Evolutionary conservation across 1,140 invertebrate species (phyloP).

Genomic region (Drusus annulatus): DNA sequence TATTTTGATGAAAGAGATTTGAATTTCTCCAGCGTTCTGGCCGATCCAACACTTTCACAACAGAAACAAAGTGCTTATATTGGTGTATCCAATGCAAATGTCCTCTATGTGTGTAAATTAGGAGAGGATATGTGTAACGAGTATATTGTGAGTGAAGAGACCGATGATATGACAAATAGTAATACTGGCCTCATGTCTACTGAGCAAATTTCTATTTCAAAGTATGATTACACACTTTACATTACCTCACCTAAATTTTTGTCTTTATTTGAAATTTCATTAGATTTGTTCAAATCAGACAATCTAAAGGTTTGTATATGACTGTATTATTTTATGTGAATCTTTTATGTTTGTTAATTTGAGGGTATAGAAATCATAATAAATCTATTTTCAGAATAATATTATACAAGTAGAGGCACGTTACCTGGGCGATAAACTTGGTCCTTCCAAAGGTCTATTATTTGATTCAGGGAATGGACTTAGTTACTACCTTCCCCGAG

Average conservation of each 20-base stretch:
- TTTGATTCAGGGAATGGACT: conserved; percentile 60
- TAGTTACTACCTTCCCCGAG: conserved; percentile 62
- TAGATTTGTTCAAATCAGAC: conserved; percentile 33
- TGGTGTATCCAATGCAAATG: conserved; percentile 48
- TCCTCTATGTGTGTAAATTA: conserved; percentile 42
- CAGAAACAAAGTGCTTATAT: conserved; percentile 42
- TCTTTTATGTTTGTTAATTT: background rate
- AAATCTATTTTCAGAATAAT: conserved; percentile 35
- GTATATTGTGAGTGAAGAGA: conserved; percentile 32
- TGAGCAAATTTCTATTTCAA: conserved; percentile 45
- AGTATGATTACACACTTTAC: conserved; percentile 44
- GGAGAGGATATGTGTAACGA: conserved; percentile 34
- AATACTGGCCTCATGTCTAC: conserved; percentile 26
- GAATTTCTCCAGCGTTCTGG: conserved; percentile 35
- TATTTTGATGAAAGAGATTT: conserved; percentile 25
- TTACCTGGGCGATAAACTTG: conserved; percentile 62
- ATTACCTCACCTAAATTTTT: conserved; percentile 36
- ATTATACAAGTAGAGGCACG: conserved; percentile 4
- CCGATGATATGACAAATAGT: background rate
- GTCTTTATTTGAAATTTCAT: conserved; percentile 29
- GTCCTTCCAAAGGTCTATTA: conserved; percentile 60
- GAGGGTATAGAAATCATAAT: background rate
- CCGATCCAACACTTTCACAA: conserved; percentile 23
- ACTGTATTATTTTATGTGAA: background rate
- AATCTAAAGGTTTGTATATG: background rate